These are phyloP conservation scores for Cyclargus thomasi DNA, from an alignment of 1,140 invertebrate species.

Conservation along the genomic window DNA sequence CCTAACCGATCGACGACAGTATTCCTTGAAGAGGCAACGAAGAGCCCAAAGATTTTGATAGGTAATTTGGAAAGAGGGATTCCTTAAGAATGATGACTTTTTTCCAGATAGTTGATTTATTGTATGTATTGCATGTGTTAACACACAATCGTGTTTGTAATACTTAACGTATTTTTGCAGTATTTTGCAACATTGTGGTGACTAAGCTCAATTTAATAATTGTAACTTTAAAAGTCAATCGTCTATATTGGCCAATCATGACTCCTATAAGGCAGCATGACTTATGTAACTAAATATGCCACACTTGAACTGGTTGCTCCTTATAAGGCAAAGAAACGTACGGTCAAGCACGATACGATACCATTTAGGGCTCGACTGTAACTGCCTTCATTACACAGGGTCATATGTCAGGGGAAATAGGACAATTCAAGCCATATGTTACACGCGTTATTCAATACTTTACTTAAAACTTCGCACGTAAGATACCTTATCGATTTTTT, in stretches of 20 bases:
- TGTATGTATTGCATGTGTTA: not conserved
- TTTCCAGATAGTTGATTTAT: not conserved
- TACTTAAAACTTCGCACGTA: not conserved
- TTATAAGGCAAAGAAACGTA: constrained; percentile 57
- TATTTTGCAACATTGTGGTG: not conserved
- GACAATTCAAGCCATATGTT: constrained; percentile 49
- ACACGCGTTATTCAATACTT: constrained; percentile 28
- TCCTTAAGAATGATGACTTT: not conserved
- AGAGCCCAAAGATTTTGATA: not conserved
- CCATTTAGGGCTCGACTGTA: constrained; percentile 63
- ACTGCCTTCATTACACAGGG: constrained; percentile 57
- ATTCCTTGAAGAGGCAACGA: not conserved
- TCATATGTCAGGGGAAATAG: constrained; percentile 68
- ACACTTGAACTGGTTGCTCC: constrained; percentile 53
- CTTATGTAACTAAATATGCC: constrained; percentile 65
- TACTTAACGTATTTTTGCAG: no score
- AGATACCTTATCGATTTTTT: constrained; percentile 14
- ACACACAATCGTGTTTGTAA: no score
- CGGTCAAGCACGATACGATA: constrained; percentile 52
- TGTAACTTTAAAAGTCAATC: constrained; percentile 17
- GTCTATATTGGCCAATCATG: constrained; percentile 18
- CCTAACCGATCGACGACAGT: not conserved
- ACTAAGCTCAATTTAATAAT: constrained; percentile 30
- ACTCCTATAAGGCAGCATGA: constrained; percentile 55
- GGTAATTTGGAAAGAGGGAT: not conserved